Evolutionary conservation across 2,113 vertebrate species (phyloP).

Genomic region (Osmerus mordax): DNA sequence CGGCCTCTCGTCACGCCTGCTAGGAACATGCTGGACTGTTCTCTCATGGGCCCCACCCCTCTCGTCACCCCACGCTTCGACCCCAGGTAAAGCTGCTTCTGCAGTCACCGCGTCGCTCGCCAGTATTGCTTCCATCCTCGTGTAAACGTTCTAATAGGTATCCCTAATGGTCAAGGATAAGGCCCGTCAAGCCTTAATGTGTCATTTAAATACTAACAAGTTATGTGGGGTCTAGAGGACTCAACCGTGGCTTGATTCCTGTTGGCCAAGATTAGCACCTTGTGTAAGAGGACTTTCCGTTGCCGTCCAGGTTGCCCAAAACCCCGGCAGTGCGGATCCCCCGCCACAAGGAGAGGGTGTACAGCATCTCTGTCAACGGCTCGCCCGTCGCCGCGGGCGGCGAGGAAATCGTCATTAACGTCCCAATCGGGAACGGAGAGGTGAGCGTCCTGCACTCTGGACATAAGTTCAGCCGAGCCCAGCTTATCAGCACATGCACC

Average conservation of each 20-base stretch:
- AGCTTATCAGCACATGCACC: no score
- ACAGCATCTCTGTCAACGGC: slow-evolving; percentile 75
- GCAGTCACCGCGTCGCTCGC: no score
- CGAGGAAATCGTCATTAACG: slow-evolving; percentile 67
- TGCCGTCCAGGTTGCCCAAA: slow-evolving; percentile 62
- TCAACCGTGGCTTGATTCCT: no score
- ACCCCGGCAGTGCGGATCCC: slow-evolving; percentile 67
- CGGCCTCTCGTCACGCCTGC: slow-evolving; percentile 69
- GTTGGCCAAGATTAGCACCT: no score
- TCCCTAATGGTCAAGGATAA: no score
- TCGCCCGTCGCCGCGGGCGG: slow-evolving; percentile 63
- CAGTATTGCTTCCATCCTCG: no score
- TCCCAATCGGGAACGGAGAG: slow-evolving; percentile 74
- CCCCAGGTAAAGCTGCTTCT: slow-evolving; percentile 57
- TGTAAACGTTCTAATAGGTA: no score
- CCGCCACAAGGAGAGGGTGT: slow-evolving; percentile 71
- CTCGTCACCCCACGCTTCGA: slow-evolving; percentile 74
- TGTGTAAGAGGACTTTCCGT: slow-evolving; percentile 1
- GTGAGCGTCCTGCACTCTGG: slow-evolving; percentile 37
- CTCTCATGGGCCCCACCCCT: slow-evolving; percentile 69
- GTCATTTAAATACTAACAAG: no score
- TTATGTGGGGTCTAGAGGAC: no score
- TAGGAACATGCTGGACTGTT: slow-evolving; percentile 61
- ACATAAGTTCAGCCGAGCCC: no score
- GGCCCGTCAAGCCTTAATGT: no score